Evolutionary conservation across 2,113 vertebrate species (phyloP).

Genomic region (Numida meleagris): DNA sequence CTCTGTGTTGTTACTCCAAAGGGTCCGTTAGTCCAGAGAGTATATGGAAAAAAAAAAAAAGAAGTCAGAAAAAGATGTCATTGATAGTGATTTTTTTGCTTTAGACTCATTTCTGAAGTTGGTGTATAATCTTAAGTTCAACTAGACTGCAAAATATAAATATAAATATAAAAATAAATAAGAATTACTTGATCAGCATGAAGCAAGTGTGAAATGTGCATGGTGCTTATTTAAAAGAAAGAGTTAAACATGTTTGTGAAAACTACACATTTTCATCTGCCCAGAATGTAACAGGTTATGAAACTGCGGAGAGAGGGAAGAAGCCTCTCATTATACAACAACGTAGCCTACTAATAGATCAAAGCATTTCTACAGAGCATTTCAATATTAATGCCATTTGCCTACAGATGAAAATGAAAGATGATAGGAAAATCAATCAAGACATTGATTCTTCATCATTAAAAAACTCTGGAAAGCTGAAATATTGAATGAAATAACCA

Average conservation of each 20-base stretch:
- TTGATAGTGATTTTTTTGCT: background rate
- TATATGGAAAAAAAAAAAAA: background rate
- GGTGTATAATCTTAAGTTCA: background rate
- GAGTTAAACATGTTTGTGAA: background rate
- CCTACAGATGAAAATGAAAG: slow-evolving; percentile 22
- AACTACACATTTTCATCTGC: background rate
- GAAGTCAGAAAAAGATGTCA: background rate
- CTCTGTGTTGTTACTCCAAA: background rate
- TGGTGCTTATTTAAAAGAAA: background rate
- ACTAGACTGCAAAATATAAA: background rate
- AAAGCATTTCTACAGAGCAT: background rate
- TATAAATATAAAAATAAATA: background rate
- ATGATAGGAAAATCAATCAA: slow-evolving; percentile 28
- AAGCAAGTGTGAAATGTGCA: background rate
- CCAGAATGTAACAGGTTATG: background rate
- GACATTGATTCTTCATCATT: slow-evolving; percentile 35
- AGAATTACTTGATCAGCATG: background rate
- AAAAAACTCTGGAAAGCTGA: background rate
- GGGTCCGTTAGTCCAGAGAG: background rate
- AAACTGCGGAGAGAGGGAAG: background rate
- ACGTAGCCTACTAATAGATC: background rate
- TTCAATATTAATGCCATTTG: slow-evolving; percentile 39
- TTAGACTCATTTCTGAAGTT: background rate
- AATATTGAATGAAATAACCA: slow-evolving; percentile 5
- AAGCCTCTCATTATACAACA: background rate